phyloP scores from a whole-genome alignment of 1,140 invertebrate species.

The Drepana arcuata region DNA sequence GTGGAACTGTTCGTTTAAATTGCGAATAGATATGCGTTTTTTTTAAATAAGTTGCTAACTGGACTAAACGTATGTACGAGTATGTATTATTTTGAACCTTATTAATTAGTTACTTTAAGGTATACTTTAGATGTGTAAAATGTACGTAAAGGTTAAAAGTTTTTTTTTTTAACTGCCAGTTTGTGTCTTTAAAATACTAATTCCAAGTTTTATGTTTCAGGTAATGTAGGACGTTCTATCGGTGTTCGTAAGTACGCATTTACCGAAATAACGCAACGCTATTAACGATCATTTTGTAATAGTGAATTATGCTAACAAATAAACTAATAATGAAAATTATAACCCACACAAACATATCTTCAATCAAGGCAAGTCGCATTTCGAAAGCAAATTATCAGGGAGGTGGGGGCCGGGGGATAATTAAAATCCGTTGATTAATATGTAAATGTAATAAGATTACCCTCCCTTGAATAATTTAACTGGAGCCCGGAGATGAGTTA shows the following conservation, averaged over 20 bases:
- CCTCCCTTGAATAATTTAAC: conserved; percentile 70
- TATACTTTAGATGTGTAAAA: no score
- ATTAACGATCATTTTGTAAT: conserved; percentile 23
- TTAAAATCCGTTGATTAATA: conserved; percentile 98
- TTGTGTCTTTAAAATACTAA: no score
- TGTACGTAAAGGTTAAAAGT: no score
- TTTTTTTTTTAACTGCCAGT: no score
- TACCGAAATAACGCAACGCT: conserved; percentile 2
- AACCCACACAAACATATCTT: conserved; percentile 36
- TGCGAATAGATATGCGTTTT: no score
- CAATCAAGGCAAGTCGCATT: conserved; percentile 60
- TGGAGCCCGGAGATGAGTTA: conserved; percentile 47
- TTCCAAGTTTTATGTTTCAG: no score
- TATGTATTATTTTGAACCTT: no score
- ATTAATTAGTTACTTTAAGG: no score
- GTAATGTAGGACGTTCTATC: conserved; percentile 21
- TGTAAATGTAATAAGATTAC: conserved; percentile 98
- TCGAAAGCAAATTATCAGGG: conserved; percentile 60
- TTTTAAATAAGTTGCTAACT: no score
- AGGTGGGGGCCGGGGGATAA: conserved; percentile 78
- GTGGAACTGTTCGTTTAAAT: no score
- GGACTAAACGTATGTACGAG: no score
- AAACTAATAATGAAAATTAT: conserved; percentile 42
- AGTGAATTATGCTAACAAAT: conserved; percentile 34
- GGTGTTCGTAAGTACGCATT: conserved; percentile 19